Percentiles rank a stretch among this genome's conserved stretches.
These are phyloP conservation scores for Neodiprion fabricii DNA, from an alignment of 1,140 invertebrate genomes.

Conservation along the genomic window DNA sequence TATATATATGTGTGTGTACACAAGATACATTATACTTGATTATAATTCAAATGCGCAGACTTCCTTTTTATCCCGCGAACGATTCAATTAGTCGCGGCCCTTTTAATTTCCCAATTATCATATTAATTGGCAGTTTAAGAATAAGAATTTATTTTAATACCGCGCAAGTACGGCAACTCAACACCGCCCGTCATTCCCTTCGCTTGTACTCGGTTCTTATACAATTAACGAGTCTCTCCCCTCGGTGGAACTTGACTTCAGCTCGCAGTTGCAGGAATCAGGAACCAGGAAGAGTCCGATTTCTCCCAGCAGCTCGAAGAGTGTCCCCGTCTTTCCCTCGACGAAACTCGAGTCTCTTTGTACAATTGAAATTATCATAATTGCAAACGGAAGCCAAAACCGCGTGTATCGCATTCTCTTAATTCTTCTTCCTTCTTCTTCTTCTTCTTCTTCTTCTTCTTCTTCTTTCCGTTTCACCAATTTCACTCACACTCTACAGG, in stretches of 20 bases:
- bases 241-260: not conserved
- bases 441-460: no score
- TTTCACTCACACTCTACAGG: no score
- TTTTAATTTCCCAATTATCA: slow-evolving; percentile 42
- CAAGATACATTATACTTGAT: no score
- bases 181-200: not conserved
- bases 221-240: not conserved
- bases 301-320: not conserved
- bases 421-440: no score
- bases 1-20: no score
- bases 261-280: not conserved
- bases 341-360: not conserved
- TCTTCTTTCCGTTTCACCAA: no score
- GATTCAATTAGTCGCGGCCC: slow-evolving; percentile 46
- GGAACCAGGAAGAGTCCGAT: not conserved
- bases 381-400: not conserved
- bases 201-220: not conserved
- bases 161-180: not conserved
- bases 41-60: no score
- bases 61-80: slow-evolving; percentile 6
- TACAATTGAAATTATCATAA: slow-evolving; percentile 12
- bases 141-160: not conserved
- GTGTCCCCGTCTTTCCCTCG: not conserved
- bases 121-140: slow-evolving; percentile 31
- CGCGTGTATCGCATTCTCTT: no score